Percentiles rank a stretch among this genome's conserved stretches.
Evolutionary conservation across 2,113 vertebrate species (phyloP).

Genomic region (Austrofundulus limnaeus): DNA sequence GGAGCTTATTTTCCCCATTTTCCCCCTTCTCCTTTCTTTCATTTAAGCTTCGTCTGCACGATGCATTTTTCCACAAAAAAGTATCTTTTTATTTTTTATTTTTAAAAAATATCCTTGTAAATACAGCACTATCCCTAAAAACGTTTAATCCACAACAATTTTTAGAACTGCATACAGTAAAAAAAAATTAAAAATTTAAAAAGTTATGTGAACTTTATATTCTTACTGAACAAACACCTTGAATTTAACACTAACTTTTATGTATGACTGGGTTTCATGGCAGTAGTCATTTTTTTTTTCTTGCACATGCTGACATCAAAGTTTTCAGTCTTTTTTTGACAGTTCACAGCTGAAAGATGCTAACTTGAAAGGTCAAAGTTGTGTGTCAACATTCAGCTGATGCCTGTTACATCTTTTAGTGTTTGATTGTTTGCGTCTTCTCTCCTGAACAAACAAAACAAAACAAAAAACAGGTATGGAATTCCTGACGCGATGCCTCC

Average conservation of each 20-base stretch:
- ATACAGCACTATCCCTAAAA: too few relatives aligned
- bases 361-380: conserved; percentile 27
- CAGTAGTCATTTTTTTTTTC: not conserved
- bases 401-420: conserved; percentile 28
- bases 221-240: not conserved
- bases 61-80: too few relatives aligned
- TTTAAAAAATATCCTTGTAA: too few relatives aligned
- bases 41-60: too few relatives aligned
- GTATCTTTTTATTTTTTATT: too few relatives aligned
- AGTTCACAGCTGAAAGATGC: not conserved
- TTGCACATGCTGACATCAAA: not conserved
- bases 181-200: not conserved
- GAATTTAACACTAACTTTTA: not conserved
- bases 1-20: not conserved
- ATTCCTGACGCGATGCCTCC: conserved; percentile 58
- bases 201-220: not conserved
- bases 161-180: not conserved
- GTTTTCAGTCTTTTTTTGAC: conserved; percentile 6
- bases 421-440: conserved; percentile 20
- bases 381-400: conserved; percentile 31
- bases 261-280: not conserved
- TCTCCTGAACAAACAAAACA: too few relatives aligned
- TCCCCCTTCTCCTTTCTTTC: too few relatives aligned
- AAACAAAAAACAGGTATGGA: conserved; percentile 35
- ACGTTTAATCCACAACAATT: too few relatives aligned